Conservation (phyloP, 1,140 invertebrate species). For the Forficula auricularia region DNA sequence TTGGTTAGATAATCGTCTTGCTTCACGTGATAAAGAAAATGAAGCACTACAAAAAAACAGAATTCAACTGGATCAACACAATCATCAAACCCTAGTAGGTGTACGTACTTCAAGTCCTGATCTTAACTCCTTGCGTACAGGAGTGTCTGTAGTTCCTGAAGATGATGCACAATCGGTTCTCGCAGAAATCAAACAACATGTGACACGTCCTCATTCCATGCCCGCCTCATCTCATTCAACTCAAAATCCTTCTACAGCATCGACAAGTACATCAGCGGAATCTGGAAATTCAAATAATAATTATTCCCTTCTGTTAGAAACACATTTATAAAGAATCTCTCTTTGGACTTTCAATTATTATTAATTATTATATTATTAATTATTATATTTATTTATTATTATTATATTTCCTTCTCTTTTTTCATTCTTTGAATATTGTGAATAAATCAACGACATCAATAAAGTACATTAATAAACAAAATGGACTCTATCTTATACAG, state of each 20-base stretch:
- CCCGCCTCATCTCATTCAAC: slow-evolving; percentile 26
- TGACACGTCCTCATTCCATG: slow-evolving; percentile 34
- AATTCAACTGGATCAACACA: slow-evolving; percentile 21
- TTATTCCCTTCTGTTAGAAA: slow-evolving; percentile 37
- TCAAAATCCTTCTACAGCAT: slow-evolving; percentile 34
- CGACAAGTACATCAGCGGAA: slow-evolving; percentile 27
- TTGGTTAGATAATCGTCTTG: slow-evolving; percentile 35
- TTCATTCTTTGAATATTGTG: no score
- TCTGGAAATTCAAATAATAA: no score
- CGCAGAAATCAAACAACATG: slow-evolving; percentile 33
- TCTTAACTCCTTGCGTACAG: slow-evolving; percentile 30
- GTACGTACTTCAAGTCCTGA: slow-evolving; percentile 43
- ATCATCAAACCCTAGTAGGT: slow-evolving; percentile 26
- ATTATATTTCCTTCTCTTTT: no score
- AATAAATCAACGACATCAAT: no score
- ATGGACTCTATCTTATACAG: no score
- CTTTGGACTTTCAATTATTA: no score
- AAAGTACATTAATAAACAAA: no score
- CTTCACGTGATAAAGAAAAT: slow-evolving; percentile 26
- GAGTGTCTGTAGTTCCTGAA: no score
- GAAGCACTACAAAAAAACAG: slow-evolving; percentile 30
- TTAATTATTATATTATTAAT: no score
- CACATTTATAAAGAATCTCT: slow-evolving; percentile 29
- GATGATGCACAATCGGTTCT: slow-evolving; percentile 24
- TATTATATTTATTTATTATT: no score